Base-by-base conservation (phyloP, 1,140 invertebrate species). In the Homarus americanus region DNA sequence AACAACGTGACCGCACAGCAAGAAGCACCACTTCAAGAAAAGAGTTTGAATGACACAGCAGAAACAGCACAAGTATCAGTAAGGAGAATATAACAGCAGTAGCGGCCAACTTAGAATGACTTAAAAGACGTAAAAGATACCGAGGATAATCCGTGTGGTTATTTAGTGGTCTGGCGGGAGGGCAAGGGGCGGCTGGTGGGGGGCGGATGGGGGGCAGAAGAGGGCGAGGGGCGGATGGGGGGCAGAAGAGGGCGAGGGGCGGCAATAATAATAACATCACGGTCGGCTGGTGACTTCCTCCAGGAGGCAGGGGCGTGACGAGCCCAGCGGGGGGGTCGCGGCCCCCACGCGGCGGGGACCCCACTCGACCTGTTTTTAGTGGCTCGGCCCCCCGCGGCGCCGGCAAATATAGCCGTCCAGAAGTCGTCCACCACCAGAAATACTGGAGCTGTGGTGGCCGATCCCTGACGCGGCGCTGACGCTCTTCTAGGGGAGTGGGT, bases 201-300 rank as follows among this genome's bases (percentile, higher is more conserved):
- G n/a, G n/a, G n/a, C n/a, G n/a, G n/a, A n/a, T n/a, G n/a, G n/a
- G n/a, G n/a, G n/a, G 20, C 12, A 75, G 32, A 5, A 36, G 0
- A 4, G 28, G 53, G 34, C 5, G 0, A 28, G 41, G 40, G 24
- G 66, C 20, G 34, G 34, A 7, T 63, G 36, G 1, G n/a, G n/a
- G 38, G 38, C 7, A 5, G 34, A 12, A 12, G 82, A 34, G 24
- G 0, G 17, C 40, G 63, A 41, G 36, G 69, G 38, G 24, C 10
- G 66, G 41, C 0, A 44, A 40, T 49, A 85, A 85, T 75, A 85
- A 75, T 72, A 84, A 73, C 82, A 85, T 85, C 83, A 85, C 69
- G 83, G n/a, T 75, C n/a, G 10, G 69, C 83, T 75, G 83, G 3
- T 41, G 24, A 40, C 44, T 85, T 85, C 83, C 83, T 66, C 38